Base-by-base conservation (phyloP, 2,888 invertebrate genomes). In the Malacosoma neustria region DNA sequence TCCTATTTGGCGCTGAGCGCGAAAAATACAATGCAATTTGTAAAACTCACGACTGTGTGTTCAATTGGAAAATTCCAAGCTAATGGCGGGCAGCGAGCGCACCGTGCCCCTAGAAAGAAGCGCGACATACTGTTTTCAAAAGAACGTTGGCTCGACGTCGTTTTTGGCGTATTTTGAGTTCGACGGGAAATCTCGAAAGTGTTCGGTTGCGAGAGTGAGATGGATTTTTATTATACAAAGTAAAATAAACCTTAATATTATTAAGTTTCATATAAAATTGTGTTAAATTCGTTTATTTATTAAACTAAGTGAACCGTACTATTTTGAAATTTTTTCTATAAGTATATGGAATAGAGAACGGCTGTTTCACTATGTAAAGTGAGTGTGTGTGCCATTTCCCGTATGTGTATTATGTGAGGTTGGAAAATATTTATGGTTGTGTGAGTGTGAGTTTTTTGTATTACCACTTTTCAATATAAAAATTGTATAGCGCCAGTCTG, bases 21-120 rank as follows among this genome's bases (percentile, higher is more conserved):
- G 77, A 82, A 82, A 80, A 80, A 81, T 73, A 74, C 68, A 70
- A 75, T 67, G 72, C 65, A 64, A 74, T 73, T 81, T 80, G 76
- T 75, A 76, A 76, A 82, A 81, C 80, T 81, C 73, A 80, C 75
- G 66, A 69, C 67, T 55, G 60, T 58, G 64, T 87, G 84, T 86
- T 87, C 85, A 81, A 87, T 88, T 87, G 89, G 89, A 89, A 89
- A 89, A 88, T 89, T 89, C 87, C 88, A 76, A 87, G 67, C 67
- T 65, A 67, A 65, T 66, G 60, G 67, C 63, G 67, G 68, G 65
- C 69, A 68, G 65, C 69, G 70, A 56, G 70, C 80, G 70, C 77
- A 77, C 73, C 68, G 66, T 68, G 57, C 62, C 74, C 67, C 73
- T 63, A 60, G 70, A 65, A 69, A 67, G 76, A 75, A 75, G 72